These are phyloP conservation scores for Aphidius colemani DNA, from an alignment of 2,888 invertebrate genomes.

Conservation along the genomic window DNA sequence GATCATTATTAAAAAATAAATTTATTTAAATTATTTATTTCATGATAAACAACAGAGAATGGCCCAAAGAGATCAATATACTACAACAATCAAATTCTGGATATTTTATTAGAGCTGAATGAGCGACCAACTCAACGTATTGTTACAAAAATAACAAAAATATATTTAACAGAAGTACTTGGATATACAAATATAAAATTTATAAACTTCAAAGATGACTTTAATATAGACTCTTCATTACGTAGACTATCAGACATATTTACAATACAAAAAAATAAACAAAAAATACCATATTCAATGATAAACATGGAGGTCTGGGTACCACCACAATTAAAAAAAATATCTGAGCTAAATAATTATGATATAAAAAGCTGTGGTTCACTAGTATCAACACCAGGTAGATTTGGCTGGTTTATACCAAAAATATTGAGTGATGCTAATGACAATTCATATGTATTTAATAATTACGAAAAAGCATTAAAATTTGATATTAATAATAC, in stretches of 20 bases:
- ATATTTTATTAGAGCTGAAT: constrained; percentile 64
- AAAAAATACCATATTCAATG: constrained; percentile 61
- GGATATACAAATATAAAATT: constrained; percentile 61
- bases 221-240: constrained; percentile 54
- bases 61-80: constrained; percentile 60
- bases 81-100: constrained; percentile 55
- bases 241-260: constrained; percentile 49
- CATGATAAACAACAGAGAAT: constrained; percentile 57
- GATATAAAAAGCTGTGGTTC: constrained; percentile 64
- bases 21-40: constrained; percentile 11
- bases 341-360: constrained; percentile 55
- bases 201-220: constrained; percentile 59
- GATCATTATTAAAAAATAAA: too few species aligned
- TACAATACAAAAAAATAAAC: constrained; percentile 33
- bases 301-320: constrained; percentile 77
- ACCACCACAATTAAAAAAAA: constrained; percentile 66
- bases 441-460: constrained; percentile 67
- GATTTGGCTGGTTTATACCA: constrained; percentile 72
- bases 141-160: constrained; percentile 65
- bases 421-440: constrained; percentile 51
- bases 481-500: constrained; percentile 61
- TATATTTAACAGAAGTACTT: constrained; percentile 63
- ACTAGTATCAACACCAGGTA: constrained; percentile 59
- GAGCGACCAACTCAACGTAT: constrained; percentile 65
- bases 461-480: constrained; percentile 58